These are phyloP conservation scores for Pardalotus punctatus DNA, from an alignment of 2,113 vertebrate genomes.

Conservation along the genomic window DNA sequence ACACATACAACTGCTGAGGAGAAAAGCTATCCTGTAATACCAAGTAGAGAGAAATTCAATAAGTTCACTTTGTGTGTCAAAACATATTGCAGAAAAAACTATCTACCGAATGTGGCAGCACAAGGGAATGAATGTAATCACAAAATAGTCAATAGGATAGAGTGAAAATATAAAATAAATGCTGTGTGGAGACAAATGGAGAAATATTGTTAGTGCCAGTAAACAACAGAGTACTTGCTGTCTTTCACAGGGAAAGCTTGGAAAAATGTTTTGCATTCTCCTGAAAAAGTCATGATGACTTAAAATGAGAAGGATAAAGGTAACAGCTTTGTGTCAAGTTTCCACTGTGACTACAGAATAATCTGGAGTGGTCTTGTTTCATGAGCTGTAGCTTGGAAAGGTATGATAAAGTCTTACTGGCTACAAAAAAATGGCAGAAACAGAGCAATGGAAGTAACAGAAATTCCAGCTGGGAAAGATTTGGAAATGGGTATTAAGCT, in stretches of 20 bases:
- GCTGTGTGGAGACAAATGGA: not conserved
- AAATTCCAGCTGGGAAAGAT: not conserved
- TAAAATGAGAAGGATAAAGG: not conserved
- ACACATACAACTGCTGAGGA: not conserved
- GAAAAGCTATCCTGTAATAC: constrained; percentile 23
- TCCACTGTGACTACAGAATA: not conserved
- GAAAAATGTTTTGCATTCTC: not conserved
- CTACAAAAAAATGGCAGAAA: not conserved
- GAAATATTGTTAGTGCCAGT: constrained; percentile 5
- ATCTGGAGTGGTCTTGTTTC: not conserved
- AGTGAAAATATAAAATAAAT: constrained; percentile 43
- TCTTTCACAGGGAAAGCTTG: not conserved
- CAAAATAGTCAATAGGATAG: constrained; percentile 18
- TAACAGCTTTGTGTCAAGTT: not conserved
- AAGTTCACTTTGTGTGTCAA: constrained; percentile 40
- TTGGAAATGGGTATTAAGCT: not conserved
- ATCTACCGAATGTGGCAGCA: constrained; percentile 3
- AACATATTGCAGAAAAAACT: constrained; percentile 27
- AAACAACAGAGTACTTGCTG: not conserved
- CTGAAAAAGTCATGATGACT: not conserved
- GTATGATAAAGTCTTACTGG: not conserved
- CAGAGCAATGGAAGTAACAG: not conserved
- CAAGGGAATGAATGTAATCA: constrained; percentile 12
- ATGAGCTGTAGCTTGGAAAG: not conserved
- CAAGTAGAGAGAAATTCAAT: constrained; percentile 15